Percentiles rank a stretch among this genome's conserved stretches.
Conservation (phyloP, 2,888 invertebrate species). For the Embidobia sp. region DNA sequence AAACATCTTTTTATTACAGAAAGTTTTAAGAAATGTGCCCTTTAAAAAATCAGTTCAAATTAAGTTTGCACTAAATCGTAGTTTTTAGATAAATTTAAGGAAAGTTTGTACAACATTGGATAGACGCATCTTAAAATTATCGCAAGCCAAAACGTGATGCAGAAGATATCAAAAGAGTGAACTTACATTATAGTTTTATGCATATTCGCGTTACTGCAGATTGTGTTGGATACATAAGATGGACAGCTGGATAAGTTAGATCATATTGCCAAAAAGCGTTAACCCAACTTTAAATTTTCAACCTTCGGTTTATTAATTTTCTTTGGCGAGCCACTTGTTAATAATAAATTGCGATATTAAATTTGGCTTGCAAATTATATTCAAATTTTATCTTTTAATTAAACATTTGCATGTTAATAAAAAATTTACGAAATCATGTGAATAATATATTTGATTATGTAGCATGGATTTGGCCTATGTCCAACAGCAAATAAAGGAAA, state of each 20-base stretch:
- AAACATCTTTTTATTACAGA: too few relatives aligned
- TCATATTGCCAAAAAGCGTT: conserved; percentile 30
- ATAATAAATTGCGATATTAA: not conserved
- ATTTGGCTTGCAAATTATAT: too few relatives aligned
- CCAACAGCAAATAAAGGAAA: too few relatives aligned
- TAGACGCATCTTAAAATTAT: conserved; percentile 46
- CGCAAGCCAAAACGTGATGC: conserved; percentile 42
- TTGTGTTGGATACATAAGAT: conserved; percentile 29
- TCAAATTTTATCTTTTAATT: too few relatives aligned
- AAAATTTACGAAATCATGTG: too few relatives aligned
- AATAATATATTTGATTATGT: too few relatives aligned
- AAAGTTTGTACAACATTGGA: conserved; percentile 35
- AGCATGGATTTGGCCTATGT: too few relatives aligned
- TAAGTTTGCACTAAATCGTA: conserved; percentile 14
- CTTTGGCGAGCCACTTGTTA: not conserved
- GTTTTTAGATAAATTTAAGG: conserved; percentile 12
- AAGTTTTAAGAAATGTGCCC: too few relatives aligned
- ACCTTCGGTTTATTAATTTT: conserved; percentile 12
- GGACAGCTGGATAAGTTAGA: conserved; percentile 29
- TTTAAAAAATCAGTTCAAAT: conserved; percentile 2
- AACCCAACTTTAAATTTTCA: conserved; percentile 25
- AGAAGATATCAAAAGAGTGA: conserved; percentile 40
- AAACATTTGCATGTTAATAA: too few relatives aligned
- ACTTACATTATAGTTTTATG: conserved; percentile 41
- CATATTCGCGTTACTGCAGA: conserved; percentile 24